A percentile compares a stretch with the other conserved stretches of the same genome.
Conservation (phyloP, 1,140 invertebrate species). For the Polypedilum pembai region DNA sequence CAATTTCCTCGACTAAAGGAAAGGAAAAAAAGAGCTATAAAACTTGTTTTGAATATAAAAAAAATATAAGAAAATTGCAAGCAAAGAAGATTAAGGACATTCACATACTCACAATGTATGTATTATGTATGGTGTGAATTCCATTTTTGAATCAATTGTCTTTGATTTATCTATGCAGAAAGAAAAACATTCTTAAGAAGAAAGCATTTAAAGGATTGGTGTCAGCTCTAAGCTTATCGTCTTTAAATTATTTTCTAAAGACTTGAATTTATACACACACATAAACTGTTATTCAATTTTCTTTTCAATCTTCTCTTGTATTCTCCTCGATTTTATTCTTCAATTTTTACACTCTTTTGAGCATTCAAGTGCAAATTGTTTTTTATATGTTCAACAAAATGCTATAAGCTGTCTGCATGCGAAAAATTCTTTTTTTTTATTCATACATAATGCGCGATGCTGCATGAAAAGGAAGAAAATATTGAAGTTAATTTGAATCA, state of each 20-base stretch:
- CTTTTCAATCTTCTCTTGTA: not conserved
- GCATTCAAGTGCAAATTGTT: slow-evolving; percentile 25
- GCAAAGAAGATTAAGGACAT: slow-evolving; percentile 9
- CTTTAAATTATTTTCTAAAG: too few species aligned
- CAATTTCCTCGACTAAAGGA: slow-evolving; percentile 20
- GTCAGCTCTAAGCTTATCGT: not conserved
- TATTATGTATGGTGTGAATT: not conserved
- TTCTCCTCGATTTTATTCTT: not conserved
- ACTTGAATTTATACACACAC: too few species aligned
- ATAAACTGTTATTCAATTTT: not conserved
- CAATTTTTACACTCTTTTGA: slow-evolving; percentile 26
- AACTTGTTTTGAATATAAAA: slow-evolving; percentile 27
- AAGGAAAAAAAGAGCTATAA: slow-evolving; percentile 13
- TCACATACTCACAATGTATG: not conserved
- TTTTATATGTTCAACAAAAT: not conserved
- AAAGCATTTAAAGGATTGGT: not conserved
- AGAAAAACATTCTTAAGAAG: not conserved
- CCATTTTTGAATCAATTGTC: not conserved
- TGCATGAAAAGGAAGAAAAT: too few species aligned
- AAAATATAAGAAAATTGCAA: not conserved
- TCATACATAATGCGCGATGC: too few species aligned
- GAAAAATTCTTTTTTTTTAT: not conserved
- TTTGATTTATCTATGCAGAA: not conserved
- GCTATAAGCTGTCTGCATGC: not conserved
- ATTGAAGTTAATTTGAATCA: too few species aligned